Evolutionary conservation across 2,113 vertebrate genomes (phyloP), one percentile per base, ranked within the genome.

Genomic region (Seriola quinqueradiata): DNA sequence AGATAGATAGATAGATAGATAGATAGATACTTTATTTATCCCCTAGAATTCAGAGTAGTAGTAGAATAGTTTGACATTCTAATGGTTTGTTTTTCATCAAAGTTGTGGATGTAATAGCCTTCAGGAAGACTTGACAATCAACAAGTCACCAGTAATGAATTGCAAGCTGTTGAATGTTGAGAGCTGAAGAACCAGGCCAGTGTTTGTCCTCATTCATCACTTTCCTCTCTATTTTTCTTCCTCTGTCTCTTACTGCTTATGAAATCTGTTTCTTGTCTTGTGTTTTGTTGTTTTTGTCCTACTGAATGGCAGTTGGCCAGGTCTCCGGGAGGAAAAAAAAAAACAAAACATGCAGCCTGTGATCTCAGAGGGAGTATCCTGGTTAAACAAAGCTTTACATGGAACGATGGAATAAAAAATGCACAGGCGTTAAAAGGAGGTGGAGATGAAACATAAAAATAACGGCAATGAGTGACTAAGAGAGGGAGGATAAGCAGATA

Each of bases 111-210:
- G 68, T 17, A 14, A n/a, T 28, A 50, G 52, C 65, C 58, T 70
- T 64, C 42, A 77, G 77, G 4, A 65, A 59, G 40, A 48, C 34
- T 78, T 44, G 57, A 78, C 71, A 77, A 75, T 77, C 72, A 79
- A 59, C 77, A 81, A 77, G 73, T 57, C 52, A 28, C n/a, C 34
- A 13, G 5, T 50, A 75, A 72, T 75, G 21, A 70, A 75, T 59
- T 52, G 17, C 40, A 63, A 63, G 36, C 65, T 67, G 11, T 42
- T 79, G 58, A 57, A 57, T 54, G 63, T 23, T 32, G 34, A 75
- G 36, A 59, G 23, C 63, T 38, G 34, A 8, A 48, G 44, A 71
- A 75, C 57, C 65, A 68, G 71, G 46, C 28, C 14, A 50, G 1
- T 13, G 17, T 63, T 73, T 70, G 50, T 68, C 44, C 34, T 69